Evolutionary conservation across 2,113 vertebrate species (phyloP), one percentile per base, ranked within the genome.

Genomic region (Isurus oxyrinchus): DNA sequence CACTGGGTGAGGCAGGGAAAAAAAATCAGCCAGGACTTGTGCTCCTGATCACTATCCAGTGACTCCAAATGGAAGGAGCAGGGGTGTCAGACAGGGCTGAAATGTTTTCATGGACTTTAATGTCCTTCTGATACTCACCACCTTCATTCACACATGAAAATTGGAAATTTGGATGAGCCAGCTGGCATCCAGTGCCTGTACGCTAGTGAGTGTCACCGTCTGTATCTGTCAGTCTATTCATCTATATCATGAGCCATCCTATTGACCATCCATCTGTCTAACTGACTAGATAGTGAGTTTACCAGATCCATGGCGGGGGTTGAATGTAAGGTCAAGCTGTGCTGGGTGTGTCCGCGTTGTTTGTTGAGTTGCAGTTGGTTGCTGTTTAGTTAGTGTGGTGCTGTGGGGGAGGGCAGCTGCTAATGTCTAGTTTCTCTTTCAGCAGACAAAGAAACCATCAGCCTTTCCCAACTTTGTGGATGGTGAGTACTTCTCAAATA

Each of bases 391-490:
- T 93, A 6, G 13, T 35, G 13, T 59, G 88, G 2, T 3, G 11
- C 35, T 93, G 59, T 63, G 49, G 4, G 44, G 21, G 5, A 87
- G 31, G 55, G 57, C 87, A 57, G 87, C 23, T 90, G 90, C 6
- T 61, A 94, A 94, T n/a, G 66, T 94, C 90, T 63, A 59, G 35
- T 95, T 95, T 98, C 87, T 98, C 97, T 98, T 97, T 49, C 96
- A 98, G 98, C 98, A 99, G 97, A 98, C 98, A 81, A 99, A 99
- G 98, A 99, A 99, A 97, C 98, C 98, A 94, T 98, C 99, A 31
- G 98, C 99, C 1, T 99, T 99, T 97, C 99, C 99, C 96, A 99
- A 99, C 97, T 99, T 99, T 97, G 99, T 99, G 95, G 99, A 99
- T 97, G 99, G 99, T 99, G 98, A 99, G 99, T 98, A 96, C 94